These are phyloP conservation scores for Octomys mimax DNA, from an alignment of 2,797 vertebrate species.

Conservation along the genomic window DNA sequence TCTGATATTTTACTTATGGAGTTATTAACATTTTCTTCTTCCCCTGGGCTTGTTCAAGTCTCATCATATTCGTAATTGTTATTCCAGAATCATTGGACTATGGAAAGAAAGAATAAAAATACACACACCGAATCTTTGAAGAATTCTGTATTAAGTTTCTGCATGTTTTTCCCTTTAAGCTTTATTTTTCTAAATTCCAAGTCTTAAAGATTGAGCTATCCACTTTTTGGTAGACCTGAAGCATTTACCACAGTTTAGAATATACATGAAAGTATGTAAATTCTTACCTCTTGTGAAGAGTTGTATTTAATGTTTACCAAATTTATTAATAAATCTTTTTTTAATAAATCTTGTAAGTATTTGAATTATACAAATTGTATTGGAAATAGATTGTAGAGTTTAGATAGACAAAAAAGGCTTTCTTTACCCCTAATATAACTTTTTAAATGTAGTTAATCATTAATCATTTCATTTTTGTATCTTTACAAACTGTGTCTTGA, in stretches of 20 bases:
- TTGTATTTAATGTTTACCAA: constrained; percentile 13
- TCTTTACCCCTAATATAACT: background rate
- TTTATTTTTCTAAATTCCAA: constrained; percentile 70
- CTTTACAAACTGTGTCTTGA: constrained; percentile 36
- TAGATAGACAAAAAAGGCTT: background rate
- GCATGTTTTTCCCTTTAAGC: constrained; percentile 75
- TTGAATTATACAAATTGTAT: constrained; percentile 31
- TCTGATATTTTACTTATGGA: constrained; percentile 75
- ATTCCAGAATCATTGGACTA: constrained; percentile 77
- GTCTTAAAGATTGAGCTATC: constrained; percentile 28
- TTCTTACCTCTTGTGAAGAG: background rate
- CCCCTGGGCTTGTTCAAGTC: constrained; percentile 62
- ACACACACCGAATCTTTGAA: constrained; percentile 66
- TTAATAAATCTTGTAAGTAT: background rate
- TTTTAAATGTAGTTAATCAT: background rate
- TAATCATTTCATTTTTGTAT: constrained; percentile 27
- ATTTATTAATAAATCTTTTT: background rate
- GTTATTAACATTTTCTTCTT: constrained; percentile 72
- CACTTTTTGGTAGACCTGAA: constrained; percentile 8
- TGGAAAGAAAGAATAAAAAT: constrained; percentile 67
- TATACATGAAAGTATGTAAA: background rate
- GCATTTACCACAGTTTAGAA: background rate
- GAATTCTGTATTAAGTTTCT: constrained; percentile 73
- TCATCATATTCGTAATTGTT: constrained; percentile 71
- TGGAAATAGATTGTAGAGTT: background rate